phyloP scores from a whole-genome alignment of 2,113 vertebrate genomes.

The Rhegmatorhina hoffmannsi region DNA sequence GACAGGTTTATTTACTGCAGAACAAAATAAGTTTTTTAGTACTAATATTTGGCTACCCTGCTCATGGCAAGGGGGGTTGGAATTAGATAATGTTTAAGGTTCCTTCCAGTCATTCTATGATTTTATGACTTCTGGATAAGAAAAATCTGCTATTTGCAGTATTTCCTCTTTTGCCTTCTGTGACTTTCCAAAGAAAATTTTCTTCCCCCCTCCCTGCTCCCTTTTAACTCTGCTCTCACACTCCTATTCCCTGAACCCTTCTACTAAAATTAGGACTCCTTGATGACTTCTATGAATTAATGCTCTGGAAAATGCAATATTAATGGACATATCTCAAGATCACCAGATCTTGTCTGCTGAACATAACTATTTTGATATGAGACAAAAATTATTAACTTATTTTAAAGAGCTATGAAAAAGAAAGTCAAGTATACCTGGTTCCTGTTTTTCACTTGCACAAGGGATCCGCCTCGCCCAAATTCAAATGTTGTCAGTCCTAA shows the following conservation, averaged over 20 bases:
- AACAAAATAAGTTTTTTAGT: neutral
- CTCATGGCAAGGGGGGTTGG: neutral
- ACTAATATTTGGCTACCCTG: neutral
- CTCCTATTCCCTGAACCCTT: neutral
- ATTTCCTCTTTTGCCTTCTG: neutral
- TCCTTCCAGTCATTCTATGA: neutral
- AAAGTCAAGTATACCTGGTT: neutral
- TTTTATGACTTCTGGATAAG: neutral
- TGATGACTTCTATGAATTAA: neutral
- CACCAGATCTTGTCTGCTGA: neutral
- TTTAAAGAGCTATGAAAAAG: neutral
- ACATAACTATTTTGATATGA: neutral
- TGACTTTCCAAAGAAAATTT: neutral
- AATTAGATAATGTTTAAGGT: neutral
- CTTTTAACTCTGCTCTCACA: neutral
- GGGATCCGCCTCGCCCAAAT: neutral
- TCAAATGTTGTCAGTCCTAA: neutral
- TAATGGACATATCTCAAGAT: neutral
- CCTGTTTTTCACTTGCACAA: neutral
- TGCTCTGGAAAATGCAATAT: neutral
- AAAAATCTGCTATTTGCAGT: neutral
- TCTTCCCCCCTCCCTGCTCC: accelerated
- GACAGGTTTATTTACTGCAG: neutral
- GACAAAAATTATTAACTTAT: neutral
- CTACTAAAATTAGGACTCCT: neutral